These are phyloP conservation scores for Heliconius hewitsoni DNA, from an alignment of 1,140 invertebrate genomes.

Conservation along the genomic window DNA sequence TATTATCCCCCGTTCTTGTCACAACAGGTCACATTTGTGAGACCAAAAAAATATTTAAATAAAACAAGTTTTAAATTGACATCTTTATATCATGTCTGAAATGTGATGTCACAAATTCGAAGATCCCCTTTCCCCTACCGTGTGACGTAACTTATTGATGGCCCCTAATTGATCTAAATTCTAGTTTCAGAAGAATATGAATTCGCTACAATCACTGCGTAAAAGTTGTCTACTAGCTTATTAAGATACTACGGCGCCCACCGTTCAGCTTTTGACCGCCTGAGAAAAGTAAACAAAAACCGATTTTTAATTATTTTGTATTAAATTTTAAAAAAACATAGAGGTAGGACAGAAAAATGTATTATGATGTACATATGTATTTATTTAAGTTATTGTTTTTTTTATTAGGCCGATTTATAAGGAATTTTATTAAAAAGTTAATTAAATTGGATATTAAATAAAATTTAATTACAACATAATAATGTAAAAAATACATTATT, in stretches of 20 bases:
- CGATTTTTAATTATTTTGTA: conserved; percentile 1
- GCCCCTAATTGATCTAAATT: neutral
- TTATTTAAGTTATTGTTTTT: neutral
- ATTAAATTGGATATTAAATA: too few relatives aligned
- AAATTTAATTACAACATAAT: too few relatives aligned
- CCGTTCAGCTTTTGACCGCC: conserved; percentile 7
- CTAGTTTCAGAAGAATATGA: neutral
- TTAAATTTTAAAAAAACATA: neutral
- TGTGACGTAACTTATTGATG: too few relatives aligned
- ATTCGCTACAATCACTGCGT: conserved; percentile 13
- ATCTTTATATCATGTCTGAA: too few relatives aligned
- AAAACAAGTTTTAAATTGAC: too few relatives aligned
- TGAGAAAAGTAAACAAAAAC: conserved; percentile 12
- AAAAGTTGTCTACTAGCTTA: conserved; percentile 12
- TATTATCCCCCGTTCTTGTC: too few relatives aligned
- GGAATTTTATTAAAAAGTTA: neutral
- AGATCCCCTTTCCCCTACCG: too few relatives aligned
- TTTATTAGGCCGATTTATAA: neutral
- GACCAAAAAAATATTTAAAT: too few relatives aligned
- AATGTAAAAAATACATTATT: neutral
- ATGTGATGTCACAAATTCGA: too few relatives aligned
- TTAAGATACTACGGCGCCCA: neutral
- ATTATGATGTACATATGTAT: neutral
- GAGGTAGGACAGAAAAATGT: neutral
- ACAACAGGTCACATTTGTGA: too few relatives aligned